Evolutionary conservation across 1,140 invertebrate species (phyloP), one percentile per base, ranked within the genome.

Genomic region (Thaumetopoea pityocampa): DNA sequence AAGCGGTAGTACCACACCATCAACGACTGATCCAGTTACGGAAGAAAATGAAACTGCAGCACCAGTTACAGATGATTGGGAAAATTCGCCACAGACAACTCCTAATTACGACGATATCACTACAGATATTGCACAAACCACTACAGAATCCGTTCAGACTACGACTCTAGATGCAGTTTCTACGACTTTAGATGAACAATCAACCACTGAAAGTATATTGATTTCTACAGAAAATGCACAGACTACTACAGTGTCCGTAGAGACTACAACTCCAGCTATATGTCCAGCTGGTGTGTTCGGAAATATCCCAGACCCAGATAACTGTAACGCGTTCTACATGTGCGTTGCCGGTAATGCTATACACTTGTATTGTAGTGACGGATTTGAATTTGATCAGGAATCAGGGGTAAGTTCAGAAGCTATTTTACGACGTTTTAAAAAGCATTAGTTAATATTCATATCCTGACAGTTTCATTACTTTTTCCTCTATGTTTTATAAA

Each of bases 211-310:
- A n/a, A n/a, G n/a, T n/a, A n/a, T n/a, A n/a, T n/a, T n/a, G n/a
- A n/a, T 4, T 9, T n/a, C 29, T 17, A 32, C 29, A 20, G 17
- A 10, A 19, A 18, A n/a, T 20, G 7, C 7, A 5, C 11, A 9
- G 5, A 32, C 19, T 1, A 30, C 11, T 1, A 14, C 27, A 3
- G 35, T 36, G 6, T 18, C 27, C 2, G 28, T 22, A 48, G 1
- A 18, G 0, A 15, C 23, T 5, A 26, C 27, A 5, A 37, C 19
- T 3, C 7, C 26, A 8, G n/a, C 20, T 5, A 38, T 62, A 6
- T 67, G 64, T 49, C 37, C 45, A n/a, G 27, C 46, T 8, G 54
- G 38, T 4, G 20, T 24, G 3, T 56, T 55, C 4, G 63, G 59
- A 1, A 66, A 56, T 20, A 11, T 48, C 5, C 36, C 45, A 5